These are phyloP conservation scores for Sitodiplosis mosellana DNA, from an alignment of 1,140 invertebrate species.

Conservation along the genomic window DNA sequence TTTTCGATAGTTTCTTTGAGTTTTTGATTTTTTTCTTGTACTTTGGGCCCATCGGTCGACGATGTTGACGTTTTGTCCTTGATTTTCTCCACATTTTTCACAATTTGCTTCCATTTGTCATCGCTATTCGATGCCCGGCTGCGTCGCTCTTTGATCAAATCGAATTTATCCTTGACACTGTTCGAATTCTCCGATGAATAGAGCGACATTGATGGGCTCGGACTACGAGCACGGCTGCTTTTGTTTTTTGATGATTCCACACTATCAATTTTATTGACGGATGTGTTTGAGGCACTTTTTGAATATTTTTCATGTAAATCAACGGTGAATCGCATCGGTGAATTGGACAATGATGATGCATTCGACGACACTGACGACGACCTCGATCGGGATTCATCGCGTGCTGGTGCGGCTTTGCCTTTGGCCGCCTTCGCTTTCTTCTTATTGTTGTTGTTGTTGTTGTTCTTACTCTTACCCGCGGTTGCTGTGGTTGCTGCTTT, in stretches of 20 bases:
- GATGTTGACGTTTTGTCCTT: constrained; percentile 2
- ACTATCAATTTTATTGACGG: background rate
- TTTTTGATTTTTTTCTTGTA: constrained; percentile 36
- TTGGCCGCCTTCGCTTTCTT: constrained; percentile 21
- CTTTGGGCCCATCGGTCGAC: background rate
- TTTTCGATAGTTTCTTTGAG: constrained; percentile 40
- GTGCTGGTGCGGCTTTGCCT: constrained; percentile 10
- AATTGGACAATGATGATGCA: background rate
- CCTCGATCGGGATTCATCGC: constrained; percentile 8
- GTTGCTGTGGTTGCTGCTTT: constrained; percentile 8
- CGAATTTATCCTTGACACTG: constrained; percentile 34
- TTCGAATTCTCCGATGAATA: constrained; percentile 10
- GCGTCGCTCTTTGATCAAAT: constrained; percentile 43
- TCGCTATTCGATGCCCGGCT: constrained; percentile 22
- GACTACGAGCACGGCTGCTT: constrained; percentile 18
- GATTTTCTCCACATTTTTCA: constrained; percentile 7
- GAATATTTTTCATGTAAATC: constrained; percentile 26
- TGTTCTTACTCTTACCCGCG: constrained; percentile 13
- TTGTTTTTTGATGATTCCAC: background rate
- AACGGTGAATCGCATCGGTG: constrained; percentile 14
- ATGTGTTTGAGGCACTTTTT: constrained; percentile 17
- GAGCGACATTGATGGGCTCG: constrained; percentile 25
- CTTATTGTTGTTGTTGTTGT: constrained; percentile 23
- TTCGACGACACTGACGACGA: background rate
- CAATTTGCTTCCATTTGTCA: constrained; percentile 11